These are phyloP conservation scores for Ectemnius cavifrons DNA, from an alignment of 2,888 invertebrate genomes.

Conservation along the genomic window DNA sequence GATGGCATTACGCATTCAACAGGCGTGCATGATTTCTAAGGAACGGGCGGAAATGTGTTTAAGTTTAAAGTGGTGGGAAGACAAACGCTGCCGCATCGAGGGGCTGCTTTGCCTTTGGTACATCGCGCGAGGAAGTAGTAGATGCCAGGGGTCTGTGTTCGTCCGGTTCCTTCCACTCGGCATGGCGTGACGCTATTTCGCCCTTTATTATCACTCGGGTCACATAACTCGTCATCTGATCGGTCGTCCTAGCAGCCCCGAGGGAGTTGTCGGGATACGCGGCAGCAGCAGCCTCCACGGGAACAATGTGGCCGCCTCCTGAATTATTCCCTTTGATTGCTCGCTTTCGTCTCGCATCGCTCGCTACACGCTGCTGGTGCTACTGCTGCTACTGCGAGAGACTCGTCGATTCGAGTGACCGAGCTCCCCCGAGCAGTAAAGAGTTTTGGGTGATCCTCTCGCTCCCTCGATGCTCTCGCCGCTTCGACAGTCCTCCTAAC, in stretches of 20 bases:
- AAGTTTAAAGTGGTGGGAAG: background rate
- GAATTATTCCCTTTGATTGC: slow-evolving; percentile 79
- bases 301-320: slow-evolving; percentile 76
- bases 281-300: slow-evolving; percentile 41
- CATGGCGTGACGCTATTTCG: slow-evolving; percentile 58
- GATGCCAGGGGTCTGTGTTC: slow-evolving; percentile 10
- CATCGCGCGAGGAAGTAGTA: background rate
- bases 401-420: slow-evolving; percentile 26
- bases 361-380: slow-evolving; percentile 31
- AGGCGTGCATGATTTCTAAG: background rate
- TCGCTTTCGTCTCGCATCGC: slow-evolving; percentile 74
- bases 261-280: slow-evolving; percentile 48
- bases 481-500: slow-evolving; percentile 25
- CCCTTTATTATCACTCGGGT: slow-evolving; percentile 60
- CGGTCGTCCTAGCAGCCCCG: slow-evolving; percentile 38
- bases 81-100: background rate
- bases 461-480: too few species aligned
- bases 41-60: background rate
- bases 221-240: slow-evolving; percentile 55
- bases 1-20: slow-evolving; percentile 1
- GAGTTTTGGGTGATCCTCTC: slow-evolving; percentile 49
- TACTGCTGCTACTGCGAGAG: slow-evolving; percentile 14
- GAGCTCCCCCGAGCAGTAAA: slow-evolving; percentile 43
- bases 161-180: slow-evolving; percentile 45
- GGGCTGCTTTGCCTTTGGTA: background rate